Base-by-base conservation (phyloP, 2,888 invertebrate species). In the Tenthredo scrophulariae region DNA sequence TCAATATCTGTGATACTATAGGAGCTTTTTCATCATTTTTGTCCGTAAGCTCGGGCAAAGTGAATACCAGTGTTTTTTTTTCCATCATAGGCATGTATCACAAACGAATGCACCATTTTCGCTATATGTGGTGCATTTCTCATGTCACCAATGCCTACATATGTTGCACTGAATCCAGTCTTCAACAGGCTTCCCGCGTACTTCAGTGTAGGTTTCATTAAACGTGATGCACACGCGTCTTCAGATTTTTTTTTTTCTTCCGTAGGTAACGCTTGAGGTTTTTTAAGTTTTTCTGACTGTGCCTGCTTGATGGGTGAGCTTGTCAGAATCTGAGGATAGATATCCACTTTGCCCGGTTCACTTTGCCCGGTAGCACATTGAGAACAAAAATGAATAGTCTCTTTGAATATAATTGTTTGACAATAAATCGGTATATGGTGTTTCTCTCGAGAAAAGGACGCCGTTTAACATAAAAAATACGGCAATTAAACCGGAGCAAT, bases 121-220 rank as follows among this genome's bases (percentile, higher is more conserved):
- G 4, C 2, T 22, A 13, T 46, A 75, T 10, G 75, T 6, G 15
- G 75, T 46, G 29, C 75, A 75, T 43, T 46, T 46, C n/a, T 75
- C 46, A 40, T 75, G 75, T 18, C 15, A 15, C 75, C 75, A 75
- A 18, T 50, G n/a, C 15, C 13, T 43, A 10, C 75, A 75, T 0
- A n/a, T 13, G 15, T 22, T 75, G 50, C 75, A 75, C 15, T 50
- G 75, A 22, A 75, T 29, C 75, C 75, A 75, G 15, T 75, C 50
- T 40, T 74, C 43, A n/a, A 46, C 2, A 4, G 50, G 75, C 4
- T 74, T 37, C 4, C 33, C 40, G 10, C n/a, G 1, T n/a, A 26
- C 13, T 43, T 75, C 75, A 10, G 10, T 75, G 50, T 75, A 75
- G 13, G 2, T 18, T 26, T 75, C 50, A 10, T 4, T 4, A 15